Percentiles rank a stretch among this genome's conserved stretches.
phyloP scores from a whole-genome alignment of 2,113 vertebrate species.

The Oncorhynchus keta region DNA sequence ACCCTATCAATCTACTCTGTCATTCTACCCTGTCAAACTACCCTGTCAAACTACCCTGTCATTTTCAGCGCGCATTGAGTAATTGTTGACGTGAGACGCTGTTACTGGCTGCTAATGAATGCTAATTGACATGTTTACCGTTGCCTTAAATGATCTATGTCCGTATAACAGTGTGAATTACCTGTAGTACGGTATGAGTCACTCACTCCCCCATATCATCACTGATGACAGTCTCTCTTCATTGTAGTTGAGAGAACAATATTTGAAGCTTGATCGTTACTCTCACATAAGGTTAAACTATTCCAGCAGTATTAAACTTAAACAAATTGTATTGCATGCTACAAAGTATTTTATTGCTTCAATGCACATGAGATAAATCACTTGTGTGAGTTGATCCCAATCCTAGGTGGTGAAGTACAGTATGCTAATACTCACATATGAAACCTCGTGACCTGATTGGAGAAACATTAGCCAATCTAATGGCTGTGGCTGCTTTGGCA shows the following conservation, averaged over 20 bases:
- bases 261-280: not conserved
- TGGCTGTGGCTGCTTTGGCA: not conserved
- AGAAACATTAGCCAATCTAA: conserved; percentile 10
- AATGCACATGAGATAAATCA: not conserved
- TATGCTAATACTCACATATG: not conserved
- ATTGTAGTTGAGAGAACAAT: not conserved
- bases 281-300: too few species aligned
- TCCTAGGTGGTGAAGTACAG: not conserved
- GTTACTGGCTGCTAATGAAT: conserved; percentile 26
- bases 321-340: not conserved
- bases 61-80: conserved; percentile 47
- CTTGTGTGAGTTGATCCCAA: not conserved
- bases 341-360: not conserved
- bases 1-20: too few species aligned
- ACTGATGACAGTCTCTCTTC: not conserved
- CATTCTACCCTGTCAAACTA: too few species aligned
- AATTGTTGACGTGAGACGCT: conserved; percentile 56
- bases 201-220: not conserved
- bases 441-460: conserved; percentile 4
- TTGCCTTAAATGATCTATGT: conserved; percentile 39
- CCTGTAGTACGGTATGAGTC: conserved; percentile 15
- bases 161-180: conserved; percentile 34
- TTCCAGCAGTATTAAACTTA: too few species aligned
- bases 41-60: conserved; percentile 15
- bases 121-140: conserved; percentile 22